Base-by-base conservation (phyloP, 2,113 vertebrate species). In the Plecotus auritus region DNA sequence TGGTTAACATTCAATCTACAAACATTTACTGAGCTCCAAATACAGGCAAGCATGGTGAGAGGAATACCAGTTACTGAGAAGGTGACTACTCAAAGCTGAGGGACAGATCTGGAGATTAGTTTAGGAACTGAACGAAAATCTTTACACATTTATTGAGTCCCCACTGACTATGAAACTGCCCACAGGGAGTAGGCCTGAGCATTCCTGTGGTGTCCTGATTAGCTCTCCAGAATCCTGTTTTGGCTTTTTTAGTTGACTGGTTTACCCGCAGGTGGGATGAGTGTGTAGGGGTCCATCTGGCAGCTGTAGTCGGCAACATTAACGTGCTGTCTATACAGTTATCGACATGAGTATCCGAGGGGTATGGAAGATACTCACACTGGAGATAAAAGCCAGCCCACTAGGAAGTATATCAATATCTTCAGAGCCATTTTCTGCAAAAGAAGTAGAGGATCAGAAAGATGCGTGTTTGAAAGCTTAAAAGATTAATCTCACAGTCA, bases 381-480 rank as follows among this genome's bases (percentile, higher is more conserved):
- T 98, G 40, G 98, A 99, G 97, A 99, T 98, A 97, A 99, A 98
- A 96, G 98, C 98, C 95, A 99, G 95, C 47, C 99, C 98, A 92
- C 95, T 98, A 86, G 98, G 98, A 94, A 99, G 98, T 49, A 99
- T 97, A 47, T 98, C 98, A 0, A 99, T 98, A 94, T 99, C 99
- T 97, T 99, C 98, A 35, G 99, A 98, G n/a, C 98, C 98, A 69
- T 9, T 0, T 97, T 98, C 98, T 99, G 98, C 37, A 98, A 97
- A 97, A 96, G 84, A 74, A 97, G 51, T 94, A 16, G 72, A 30
- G 76, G 61, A 94, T 94, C 56, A 95, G 56, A 85, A 95, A 51
- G 37, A 95, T 83, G 82, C 54, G 69, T 59, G n/a, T 47, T 77
- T 42, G 69, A 77, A 90, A 66, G 8, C 35, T 56, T 49, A 91